Evolutionary conservation across 1,140 invertebrate species (phyloP), one percentile per base, ranked within the genome.

Genomic region (Hermetia illucens): DNA sequence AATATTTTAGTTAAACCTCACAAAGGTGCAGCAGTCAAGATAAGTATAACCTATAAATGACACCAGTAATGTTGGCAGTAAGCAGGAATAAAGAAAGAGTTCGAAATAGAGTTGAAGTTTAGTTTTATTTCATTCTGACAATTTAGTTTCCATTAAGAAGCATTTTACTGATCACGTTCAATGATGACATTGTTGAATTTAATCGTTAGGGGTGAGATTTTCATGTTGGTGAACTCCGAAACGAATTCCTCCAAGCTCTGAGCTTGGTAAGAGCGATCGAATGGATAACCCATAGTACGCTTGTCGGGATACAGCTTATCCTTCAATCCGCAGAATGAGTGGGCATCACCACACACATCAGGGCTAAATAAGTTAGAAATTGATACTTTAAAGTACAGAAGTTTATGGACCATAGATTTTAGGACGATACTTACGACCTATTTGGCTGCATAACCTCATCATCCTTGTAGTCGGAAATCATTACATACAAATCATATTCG

Each of bases 201-300:
- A 40, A 74, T 69, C 18, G 53, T 63, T 24, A 73, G 52, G 39
- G 71, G 68, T 24, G 61, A 58, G n/a, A 66, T 58, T 19, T 55
- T 55, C 70, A 73, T 72, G 47, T 72, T 73, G 3, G 61, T 49
- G n/a, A 62, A 59, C 12, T 64, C 51, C 5, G 20, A 39, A 12
- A 43, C 51, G 44, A 81, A 71, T 46, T 75, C 68, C 16, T 62
- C 58, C 20, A 79, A 57, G 32, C 61, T 72, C 20, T 62, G 55
- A 12, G 69, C 74, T 18, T 63, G 66, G 44, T 51, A 53, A 3
- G 67, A 65, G 17, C 76, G 63, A 55, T 81, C 77, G 63, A 80
- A 79, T 19, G 78, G 77, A 56, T 66, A 81, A 35, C 77, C 78
- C 77, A 82, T 82, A 33, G 71, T 50, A 38, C 74, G 69, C 27